Evolutionary conservation across 2,888 invertebrate genomes (phyloP).

Genomic region (Folsomia candida): DNA sequence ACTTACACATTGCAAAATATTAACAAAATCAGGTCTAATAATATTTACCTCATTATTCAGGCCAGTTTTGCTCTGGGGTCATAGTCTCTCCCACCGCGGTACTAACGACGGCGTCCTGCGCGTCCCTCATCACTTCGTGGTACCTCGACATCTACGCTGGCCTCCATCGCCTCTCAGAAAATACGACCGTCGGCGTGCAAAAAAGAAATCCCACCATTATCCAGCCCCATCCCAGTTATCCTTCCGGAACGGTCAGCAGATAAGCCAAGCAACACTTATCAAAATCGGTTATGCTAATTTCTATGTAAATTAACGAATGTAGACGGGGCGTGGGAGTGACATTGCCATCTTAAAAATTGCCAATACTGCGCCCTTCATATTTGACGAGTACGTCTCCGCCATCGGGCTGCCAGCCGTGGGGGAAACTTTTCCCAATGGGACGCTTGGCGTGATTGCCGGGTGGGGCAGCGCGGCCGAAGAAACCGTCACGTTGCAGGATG

Average conservation of each 20-base stretch:
- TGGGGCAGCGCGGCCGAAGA: neutral
- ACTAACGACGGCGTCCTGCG: constrained; percentile 22
- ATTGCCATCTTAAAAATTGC: constrained; percentile 27
- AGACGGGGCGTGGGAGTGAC: constrained; percentile 26
- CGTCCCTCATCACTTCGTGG: constrained; percentile 3
- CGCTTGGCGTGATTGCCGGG: no score
- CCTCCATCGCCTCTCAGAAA: constrained; percentile 17
- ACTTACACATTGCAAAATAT: no score
- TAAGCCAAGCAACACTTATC: no score
- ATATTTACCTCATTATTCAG: no score
- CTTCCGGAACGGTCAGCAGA: no score
- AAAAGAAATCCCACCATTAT: no score
- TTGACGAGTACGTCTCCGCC: constrained; percentile 17
- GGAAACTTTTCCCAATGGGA: neutral
- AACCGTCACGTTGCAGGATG: neutral
- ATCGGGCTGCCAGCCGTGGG: neutral
- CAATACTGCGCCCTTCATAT: no score
- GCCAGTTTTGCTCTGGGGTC: constrained; percentile 24
- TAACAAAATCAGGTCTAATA: no score
- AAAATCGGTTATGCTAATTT: no score
- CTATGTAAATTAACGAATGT: no score
- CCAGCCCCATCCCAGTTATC: no score
- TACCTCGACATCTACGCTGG: constrained; percentile 18
- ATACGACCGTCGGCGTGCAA: no score
- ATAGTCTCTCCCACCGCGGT: constrained; percentile 14